Evolutionary conservation across 2,797 vertebrate species (phyloP).

Genomic region (Microhierax caerulescens): DNA sequence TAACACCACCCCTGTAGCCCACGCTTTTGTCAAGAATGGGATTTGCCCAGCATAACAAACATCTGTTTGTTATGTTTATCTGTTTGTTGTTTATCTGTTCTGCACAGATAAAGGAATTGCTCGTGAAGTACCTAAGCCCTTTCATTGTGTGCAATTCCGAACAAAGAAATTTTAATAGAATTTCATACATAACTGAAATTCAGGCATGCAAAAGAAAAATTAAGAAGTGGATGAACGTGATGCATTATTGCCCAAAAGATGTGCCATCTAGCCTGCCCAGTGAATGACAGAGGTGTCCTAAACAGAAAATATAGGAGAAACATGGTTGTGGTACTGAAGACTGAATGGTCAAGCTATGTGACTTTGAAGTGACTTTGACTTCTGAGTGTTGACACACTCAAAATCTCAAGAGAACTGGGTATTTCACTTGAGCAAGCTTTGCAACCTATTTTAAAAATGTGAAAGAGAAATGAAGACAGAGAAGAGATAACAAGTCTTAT

Average conservation of each 20-base stretch:
- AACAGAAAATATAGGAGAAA: background rate
- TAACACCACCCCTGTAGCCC: background rate
- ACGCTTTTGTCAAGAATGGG: background rate
- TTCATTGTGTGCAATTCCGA: background rate
- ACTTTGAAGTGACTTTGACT: background rate
- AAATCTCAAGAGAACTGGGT: background rate
- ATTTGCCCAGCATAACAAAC: background rate
- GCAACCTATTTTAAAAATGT: background rate
- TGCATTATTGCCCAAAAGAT: background rate
- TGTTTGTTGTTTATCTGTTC: too few species aligned
- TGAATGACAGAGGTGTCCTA: background rate
- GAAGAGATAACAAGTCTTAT: background rate
- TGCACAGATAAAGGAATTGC: background rate
- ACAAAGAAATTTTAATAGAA: background rate
- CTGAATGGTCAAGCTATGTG: rapidly evolving
- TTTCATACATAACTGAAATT: background rate
- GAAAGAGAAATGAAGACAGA: background rate
- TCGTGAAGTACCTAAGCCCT: background rate
- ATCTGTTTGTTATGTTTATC: too few species aligned
- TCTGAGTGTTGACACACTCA: background rate
- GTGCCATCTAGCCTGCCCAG: background rate
- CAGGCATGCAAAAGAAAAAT: background rate
- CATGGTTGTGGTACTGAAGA: background rate
- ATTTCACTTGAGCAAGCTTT: background rate
- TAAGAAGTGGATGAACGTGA: rapidly evolving